Percentiles rank a stretch among this genome's conserved stretches.
Conservation (phyloP, 2,888 invertebrate species). For the Lasius fuliginosus region DNA sequence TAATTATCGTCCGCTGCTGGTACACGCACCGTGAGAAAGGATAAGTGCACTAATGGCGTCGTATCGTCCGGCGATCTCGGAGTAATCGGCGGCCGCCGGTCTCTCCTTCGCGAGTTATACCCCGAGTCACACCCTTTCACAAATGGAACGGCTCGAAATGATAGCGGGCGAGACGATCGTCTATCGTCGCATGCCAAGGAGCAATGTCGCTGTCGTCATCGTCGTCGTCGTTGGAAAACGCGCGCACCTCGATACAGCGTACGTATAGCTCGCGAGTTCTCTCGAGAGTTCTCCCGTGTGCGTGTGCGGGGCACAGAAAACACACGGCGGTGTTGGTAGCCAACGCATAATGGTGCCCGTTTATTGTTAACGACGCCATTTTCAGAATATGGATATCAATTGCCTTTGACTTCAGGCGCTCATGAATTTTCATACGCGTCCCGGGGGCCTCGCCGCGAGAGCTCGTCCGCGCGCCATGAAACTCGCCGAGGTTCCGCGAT, state of each 20-base stretch:
- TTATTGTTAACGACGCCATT: slow-evolving; percentile 86
- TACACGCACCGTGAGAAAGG: slow-evolving; percentile 69
- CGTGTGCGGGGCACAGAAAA: background rate
- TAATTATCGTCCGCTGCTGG: slow-evolving; percentile 61
- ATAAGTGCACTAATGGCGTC: slow-evolving; percentile 74
- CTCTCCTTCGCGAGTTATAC: slow-evolving; percentile 75
- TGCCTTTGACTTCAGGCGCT: slow-evolving; percentile 80
- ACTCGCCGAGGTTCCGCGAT: slow-evolving; percentile 60
- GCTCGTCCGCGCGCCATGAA: slow-evolving; percentile 61
- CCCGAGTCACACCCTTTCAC: slow-evolving; percentile 82
- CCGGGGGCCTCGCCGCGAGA: slow-evolving; percentile 54
- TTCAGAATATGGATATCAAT: slow-evolving; percentile 84
- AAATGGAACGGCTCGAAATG: slow-evolving; percentile 83
- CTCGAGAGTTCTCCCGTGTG: slow-evolving; percentile 11
- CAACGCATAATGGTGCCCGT: slow-evolving; percentile 82
- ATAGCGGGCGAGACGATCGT: slow-evolving; percentile 78
- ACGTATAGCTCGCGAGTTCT: background rate
- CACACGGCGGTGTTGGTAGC: slow-evolving; percentile 66
- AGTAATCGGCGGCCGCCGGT: slow-evolving; percentile 77
- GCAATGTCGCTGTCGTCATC: slow-evolving; percentile 73
- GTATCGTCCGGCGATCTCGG: slow-evolving; percentile 79
- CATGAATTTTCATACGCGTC: slow-evolving; percentile 84
- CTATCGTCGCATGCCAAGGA: slow-evolving; percentile 83
- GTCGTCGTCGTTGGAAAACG: slow-evolving; percentile 46
- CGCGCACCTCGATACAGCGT: slow-evolving; percentile 8